Conservation (phyloP, 2,888 invertebrate genomes). For the Chrysolina americana region DNA sequence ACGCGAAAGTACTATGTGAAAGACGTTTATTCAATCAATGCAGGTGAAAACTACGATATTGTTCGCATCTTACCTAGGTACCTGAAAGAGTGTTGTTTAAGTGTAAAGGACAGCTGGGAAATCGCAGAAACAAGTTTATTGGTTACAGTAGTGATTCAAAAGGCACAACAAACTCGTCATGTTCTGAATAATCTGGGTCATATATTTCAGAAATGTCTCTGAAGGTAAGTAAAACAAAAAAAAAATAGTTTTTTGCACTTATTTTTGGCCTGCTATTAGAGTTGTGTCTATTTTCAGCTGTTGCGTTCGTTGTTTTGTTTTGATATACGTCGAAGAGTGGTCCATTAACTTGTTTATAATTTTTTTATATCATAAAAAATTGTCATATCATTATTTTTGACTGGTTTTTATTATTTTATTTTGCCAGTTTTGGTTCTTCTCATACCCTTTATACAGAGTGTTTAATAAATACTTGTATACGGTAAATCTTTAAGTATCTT, state of each 20-base stretch:
- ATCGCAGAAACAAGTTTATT: conserved; percentile 27
- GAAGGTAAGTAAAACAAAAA: conserved; percentile 37
- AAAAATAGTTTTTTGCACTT: neutral
- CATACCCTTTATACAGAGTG: no score
- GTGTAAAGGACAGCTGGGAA: conserved; percentile 42
- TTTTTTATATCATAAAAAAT: no score
- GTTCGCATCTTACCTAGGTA: conserved; percentile 30
- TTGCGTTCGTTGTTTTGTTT: neutral
- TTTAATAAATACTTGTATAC: no score
- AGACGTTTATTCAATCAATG: neutral
- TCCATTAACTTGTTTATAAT: no score
- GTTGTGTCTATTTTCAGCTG: neutral
- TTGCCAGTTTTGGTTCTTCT: no score
- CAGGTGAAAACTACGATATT: conserved; percentile 39
- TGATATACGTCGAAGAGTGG: neutral
- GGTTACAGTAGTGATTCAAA: conserved; percentile 36
- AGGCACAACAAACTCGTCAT: conserved; percentile 22
- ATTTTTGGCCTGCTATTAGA: conserved; percentile 1
- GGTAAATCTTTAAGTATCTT: no score
- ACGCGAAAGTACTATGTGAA: conserved; percentile 22
- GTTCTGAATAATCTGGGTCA: conserved; percentile 31
- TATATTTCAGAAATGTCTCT: conserved; percentile 38
- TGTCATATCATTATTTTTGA: no score
- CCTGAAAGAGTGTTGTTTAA: conserved; percentile 45
- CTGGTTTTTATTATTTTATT: no score